phyloP scores from a whole-genome alignment of 2,797 vertebrate genomes.

The Sebastes matsubarae region DNA sequence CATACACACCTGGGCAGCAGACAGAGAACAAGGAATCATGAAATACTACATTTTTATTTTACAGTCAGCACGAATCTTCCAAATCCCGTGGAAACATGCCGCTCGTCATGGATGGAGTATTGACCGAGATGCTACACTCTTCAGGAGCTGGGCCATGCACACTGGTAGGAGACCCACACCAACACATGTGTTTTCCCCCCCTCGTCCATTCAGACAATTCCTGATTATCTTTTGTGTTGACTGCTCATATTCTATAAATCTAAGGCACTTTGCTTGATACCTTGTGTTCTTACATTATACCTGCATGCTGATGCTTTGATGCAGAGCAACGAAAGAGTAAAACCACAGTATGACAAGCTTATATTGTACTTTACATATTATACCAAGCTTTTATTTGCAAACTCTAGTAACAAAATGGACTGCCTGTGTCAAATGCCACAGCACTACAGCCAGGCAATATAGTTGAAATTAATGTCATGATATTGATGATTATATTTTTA shows the following conservation, averaged over 20 bases:
- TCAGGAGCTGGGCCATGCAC: slow-evolving; percentile 86
- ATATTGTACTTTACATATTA: neutral
- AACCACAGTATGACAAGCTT: neutral
- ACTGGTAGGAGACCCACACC: slow-evolving; percentile 75
- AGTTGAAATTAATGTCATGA: neutral
- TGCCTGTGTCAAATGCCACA: neutral
- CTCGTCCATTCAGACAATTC: neutral
- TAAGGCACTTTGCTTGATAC: neutral
- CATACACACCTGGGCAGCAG: neutral
- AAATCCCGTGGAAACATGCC: slow-evolving; percentile 87
- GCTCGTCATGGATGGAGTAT: slow-evolving; percentile 87
- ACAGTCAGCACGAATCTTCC: slow-evolving; percentile 80
- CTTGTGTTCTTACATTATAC: neutral
- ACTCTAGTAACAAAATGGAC: neutral
- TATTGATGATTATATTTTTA: neutral
- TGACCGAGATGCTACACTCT: slow-evolving; percentile 84
- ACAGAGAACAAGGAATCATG: neutral
- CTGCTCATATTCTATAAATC: neutral
- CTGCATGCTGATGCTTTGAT: neutral
- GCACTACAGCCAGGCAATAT: neutral
- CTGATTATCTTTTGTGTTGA: neutral
- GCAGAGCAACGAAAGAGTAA: neutral
- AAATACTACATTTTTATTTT: neutral
- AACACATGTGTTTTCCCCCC: neutral
- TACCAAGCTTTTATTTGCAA: neutral